A percentile compares a stretch with the other conserved stretches of the same genome.
These are phyloP conservation scores for Ceyx cyanopectus DNA, from an alignment of 2,113 vertebrate genomes.

Conservation along the genomic window DNA sequence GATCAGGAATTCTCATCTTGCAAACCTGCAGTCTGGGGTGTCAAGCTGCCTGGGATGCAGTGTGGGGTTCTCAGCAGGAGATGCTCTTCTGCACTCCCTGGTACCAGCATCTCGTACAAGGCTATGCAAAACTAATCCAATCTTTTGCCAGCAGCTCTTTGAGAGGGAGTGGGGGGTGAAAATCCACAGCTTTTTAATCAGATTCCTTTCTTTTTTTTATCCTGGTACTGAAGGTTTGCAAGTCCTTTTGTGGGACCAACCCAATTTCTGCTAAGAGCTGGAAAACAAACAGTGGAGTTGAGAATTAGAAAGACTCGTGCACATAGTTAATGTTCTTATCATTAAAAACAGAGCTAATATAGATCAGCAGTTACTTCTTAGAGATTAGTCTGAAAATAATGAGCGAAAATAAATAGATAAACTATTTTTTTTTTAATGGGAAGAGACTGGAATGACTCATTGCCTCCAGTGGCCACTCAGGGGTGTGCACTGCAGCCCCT, in stretches of 20 bases:
- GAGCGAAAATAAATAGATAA: neutral
- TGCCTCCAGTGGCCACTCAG: conserved; percentile 28
- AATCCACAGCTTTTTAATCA: neutral
- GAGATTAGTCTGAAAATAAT: neutral
- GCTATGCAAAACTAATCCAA: conserved; percentile 20
- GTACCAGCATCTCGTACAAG: conserved; percentile 47
- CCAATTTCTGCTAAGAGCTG: neutral
- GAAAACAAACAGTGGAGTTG: neutral
- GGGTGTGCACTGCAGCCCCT: neutral
- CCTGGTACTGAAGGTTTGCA: neutral
- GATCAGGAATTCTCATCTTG: conserved; percentile 66
- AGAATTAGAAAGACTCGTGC: neutral
- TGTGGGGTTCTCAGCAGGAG: conserved; percentile 62
- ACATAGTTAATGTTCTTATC: neutral
- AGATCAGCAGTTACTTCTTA: conserved; percentile 9
- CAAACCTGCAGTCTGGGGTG: conserved; percentile 44
- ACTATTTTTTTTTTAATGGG: neutral
- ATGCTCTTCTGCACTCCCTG: conserved; percentile 37
- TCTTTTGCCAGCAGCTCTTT: neutral
- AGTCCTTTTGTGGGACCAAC: neutral
- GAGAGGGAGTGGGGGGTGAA: neutral
- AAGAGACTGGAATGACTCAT: conserved; percentile 7
- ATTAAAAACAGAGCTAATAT: neutral
- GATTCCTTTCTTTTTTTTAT: neutral
- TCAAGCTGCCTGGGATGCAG: conserved; percentile 65